Conservation (phyloP, 2,888 invertebrate genomes). For the Eulithis prunata region DNA sequence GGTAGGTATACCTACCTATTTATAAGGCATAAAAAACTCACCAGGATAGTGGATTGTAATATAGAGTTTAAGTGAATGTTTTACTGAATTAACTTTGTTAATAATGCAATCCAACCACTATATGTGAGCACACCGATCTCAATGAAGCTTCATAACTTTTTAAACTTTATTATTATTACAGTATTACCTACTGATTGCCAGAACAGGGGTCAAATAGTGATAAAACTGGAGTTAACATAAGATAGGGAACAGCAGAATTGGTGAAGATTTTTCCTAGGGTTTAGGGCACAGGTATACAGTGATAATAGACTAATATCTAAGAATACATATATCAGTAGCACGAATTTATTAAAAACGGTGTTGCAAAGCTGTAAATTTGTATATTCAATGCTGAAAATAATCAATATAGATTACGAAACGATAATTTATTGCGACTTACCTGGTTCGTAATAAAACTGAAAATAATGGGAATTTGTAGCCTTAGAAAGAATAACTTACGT, state of each 20-base stretch:
- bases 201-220: slow-evolving; percentile 5
- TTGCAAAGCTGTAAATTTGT: neutral
- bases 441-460: neutral
- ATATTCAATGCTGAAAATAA: neutral
- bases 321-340: neutral
- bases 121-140: neutral
- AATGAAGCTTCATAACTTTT: neutral
- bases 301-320: no score
- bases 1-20: no score
- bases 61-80: no score
- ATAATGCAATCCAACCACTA: no score
- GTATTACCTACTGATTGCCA: no score
- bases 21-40: no score
- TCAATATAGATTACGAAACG: slow-evolving; percentile 39
- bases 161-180: no score
- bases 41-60: no score
- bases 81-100: no score
- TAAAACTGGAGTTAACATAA: slow-evolving; percentile 4
- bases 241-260: neutral
- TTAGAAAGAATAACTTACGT: slow-evolving; percentile 29
- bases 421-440: slow-evolving; percentile 30
- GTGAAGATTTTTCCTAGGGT: neutral
- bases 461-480: neutral
- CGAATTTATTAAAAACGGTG: neutral
- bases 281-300: no score